Percentiles rank a stretch among this genome's conserved stretches.
Evolutionary conservation across 1,140 invertebrate species (phyloP).

Genomic region (Paralvinella palmiformis): DNA sequence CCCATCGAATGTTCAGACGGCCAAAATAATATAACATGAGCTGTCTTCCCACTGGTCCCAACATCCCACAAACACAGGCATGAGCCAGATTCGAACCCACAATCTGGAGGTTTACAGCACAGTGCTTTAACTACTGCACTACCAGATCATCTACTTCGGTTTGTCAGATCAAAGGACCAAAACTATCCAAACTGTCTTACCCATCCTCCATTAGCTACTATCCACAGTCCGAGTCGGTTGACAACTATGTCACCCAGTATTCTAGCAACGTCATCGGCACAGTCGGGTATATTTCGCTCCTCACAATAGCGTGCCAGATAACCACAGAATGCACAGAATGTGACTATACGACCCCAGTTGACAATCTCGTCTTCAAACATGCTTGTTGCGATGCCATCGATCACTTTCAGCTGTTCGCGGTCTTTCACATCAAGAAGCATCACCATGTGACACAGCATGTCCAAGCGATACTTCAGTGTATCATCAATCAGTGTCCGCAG

Average conservation of each 20-base stretch:
- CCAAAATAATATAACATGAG: no score
- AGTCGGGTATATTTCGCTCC: constrained; percentile 8
- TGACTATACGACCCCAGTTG: constrained; percentile 20
- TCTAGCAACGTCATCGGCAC: constrained; percentile 8
- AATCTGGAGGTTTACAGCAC: neutral
- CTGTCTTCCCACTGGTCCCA: neutral
- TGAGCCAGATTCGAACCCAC: neutral
- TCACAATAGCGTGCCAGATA: constrained; percentile 16
- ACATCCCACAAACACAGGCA: neutral
- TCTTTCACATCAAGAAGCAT: constrained; percentile 1
- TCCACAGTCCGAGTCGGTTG: constrained; percentile 21
- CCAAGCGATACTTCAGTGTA: constrained; percentile 7
- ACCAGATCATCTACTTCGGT: no score
- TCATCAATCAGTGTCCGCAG: constrained; percentile 18
- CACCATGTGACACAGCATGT: neutral
- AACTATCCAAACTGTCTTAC: constrained; percentile 9
- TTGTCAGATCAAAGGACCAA: neutral
- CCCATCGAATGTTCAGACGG: no score
- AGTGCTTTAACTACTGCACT: neutral
- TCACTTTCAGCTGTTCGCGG: neutral
- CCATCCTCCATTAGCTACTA: constrained; percentile 19
- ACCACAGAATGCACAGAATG: constrained; percentile 19
- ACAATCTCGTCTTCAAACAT: constrained; percentile 20
- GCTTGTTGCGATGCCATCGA: constrained; percentile 6
- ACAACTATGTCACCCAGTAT: constrained; percentile 12